Evolutionary conservation across 92 coral and sea anemone species (phyloP), one percentile per base, ranked within the genome.

Genomic region (Muricea muricata): DNA sequence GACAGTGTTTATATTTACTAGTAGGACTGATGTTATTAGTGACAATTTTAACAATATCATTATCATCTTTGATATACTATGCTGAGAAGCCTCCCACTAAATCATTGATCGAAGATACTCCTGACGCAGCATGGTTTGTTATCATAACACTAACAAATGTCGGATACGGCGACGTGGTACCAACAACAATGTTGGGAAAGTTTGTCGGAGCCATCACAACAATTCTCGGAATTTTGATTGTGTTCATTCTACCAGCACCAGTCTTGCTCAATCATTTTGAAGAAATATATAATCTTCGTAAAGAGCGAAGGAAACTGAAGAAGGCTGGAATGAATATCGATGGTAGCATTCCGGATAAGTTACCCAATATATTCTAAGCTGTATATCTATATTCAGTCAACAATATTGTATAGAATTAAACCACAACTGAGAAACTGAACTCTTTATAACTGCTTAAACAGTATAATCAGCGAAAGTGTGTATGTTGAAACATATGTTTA

Each of bases 81-180:
- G 88, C 87, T 33, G 97, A 94, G 47, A 92, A 91, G 14, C 28
- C 11, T 18, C n/a, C 71, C 26, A 69, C 74, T n/a, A 20, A 87
- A 8, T 78, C 94, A 5, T 82, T 82, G 20, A 92, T 94, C 57
- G 71, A 78, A 0, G 90, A 92, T 73, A 75, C 93, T 13, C 98
- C 97, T 1, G 93, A 90, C 29, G 92, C 95, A 7, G 93, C 93
- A 33, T 94, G 98, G 98, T 94, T 87, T 73, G 87, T 94, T 1
- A 75, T 94, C 12, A 92, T 94, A 21, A 90, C 98, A 4, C 92
- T 94, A 1, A 88, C 98, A 15, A 90, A 92, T 26, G 98, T 94
- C 2, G 98, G 98, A 4, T 94, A 94, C 30, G 98, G 98, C 4
- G 98, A 94, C 50, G 93, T 83, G 24, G 98, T 92, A 1, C 98